Evolutionary conservation across 2,888 invertebrate species (phyloP).

Genomic region (Thymelicus lineola): DNA sequence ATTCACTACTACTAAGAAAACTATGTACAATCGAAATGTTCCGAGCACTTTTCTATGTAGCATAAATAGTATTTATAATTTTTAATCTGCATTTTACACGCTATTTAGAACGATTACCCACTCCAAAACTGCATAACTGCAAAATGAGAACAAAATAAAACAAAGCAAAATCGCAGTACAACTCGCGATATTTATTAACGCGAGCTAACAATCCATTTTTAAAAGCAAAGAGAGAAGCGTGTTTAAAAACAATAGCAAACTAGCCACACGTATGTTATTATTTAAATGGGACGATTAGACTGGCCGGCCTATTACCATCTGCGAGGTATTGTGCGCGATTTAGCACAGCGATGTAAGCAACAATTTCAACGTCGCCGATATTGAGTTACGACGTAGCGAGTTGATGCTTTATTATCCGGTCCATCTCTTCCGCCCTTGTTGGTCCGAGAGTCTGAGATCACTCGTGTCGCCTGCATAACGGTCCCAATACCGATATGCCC

Average conservation of each 20-base stretch:
- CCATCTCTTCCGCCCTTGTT: conserved; percentile 83
- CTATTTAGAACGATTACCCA: too few species aligned
- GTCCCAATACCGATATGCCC: conserved; percentile 68
- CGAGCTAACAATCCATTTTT: conserved; percentile 4
- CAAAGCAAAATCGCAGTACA: neutral
- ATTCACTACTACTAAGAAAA: neutral
- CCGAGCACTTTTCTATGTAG: too few species aligned
- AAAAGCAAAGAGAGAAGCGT: conserved; percentile 10
- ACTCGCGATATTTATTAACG: neutral
- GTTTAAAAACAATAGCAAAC: conserved; percentile 25
- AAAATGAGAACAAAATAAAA: too few species aligned
- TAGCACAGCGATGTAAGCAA: conserved; percentile 67
- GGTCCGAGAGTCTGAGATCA: conserved; percentile 64
- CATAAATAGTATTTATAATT: too few species aligned
- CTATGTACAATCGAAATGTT: too few species aligned
- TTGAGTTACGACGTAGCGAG: conserved; percentile 76
- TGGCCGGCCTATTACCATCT: conserved; percentile 69
- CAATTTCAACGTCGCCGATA: conserved; percentile 78
- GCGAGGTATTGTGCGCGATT: conserved; percentile 63
- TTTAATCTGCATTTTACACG: too few species aligned
- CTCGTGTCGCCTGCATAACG: conserved; percentile 78
- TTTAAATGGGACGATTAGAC: conserved; percentile 69
- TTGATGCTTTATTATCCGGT: conserved; percentile 81
- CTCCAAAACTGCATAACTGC: too few species aligned
- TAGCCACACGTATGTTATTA: conserved; percentile 55